Evolutionary conservation across 1,140 invertebrate genomes (phyloP).

Genomic region (Colletes gigas): DNA sequence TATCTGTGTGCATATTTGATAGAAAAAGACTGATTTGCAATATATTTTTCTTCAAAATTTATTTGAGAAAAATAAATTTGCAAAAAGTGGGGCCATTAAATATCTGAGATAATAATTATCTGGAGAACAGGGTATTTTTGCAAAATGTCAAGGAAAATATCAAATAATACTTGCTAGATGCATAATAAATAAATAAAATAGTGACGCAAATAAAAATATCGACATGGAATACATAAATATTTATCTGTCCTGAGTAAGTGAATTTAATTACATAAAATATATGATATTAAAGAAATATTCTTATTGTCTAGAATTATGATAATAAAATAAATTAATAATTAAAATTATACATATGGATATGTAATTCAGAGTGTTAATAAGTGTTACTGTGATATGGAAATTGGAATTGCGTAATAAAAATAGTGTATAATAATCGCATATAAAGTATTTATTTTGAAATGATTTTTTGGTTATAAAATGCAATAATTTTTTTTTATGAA

Average conservation of each 20-base stretch:
- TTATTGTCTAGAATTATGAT: neutral
- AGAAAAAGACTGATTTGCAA: constrained; percentile 15
- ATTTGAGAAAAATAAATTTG: neutral
- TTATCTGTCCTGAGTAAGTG: constrained; percentile 4
- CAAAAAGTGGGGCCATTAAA: constrained; percentile 12
- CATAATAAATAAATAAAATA: neutral
- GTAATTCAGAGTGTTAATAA: constrained; percentile 20
- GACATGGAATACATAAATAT: neutral
- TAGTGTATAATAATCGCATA: neutral
- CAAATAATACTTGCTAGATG: neutral
- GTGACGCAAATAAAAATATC: neutral
- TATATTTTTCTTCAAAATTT: constrained; percentile 16
- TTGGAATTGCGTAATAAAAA: constrained; percentile 10
- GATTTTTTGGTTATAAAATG: neutral
- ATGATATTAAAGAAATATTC: neutral
- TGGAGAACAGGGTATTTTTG: constrained; percentile 25
- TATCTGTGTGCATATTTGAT: neutral
- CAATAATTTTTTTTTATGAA: too few species aligned
- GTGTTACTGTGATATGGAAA: constrained; percentile 30
- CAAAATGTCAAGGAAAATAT: neutral
- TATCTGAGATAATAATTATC: constrained; percentile 6
- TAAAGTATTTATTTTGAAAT: neutral
- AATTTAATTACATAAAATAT: neutral
- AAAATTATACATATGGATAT: neutral
- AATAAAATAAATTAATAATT: neutral